These are phyloP conservation scores for Dryococelus australis DNA, from an alignment of 2,888 invertebrate genomes.

Conservation along the genomic window DNA sequence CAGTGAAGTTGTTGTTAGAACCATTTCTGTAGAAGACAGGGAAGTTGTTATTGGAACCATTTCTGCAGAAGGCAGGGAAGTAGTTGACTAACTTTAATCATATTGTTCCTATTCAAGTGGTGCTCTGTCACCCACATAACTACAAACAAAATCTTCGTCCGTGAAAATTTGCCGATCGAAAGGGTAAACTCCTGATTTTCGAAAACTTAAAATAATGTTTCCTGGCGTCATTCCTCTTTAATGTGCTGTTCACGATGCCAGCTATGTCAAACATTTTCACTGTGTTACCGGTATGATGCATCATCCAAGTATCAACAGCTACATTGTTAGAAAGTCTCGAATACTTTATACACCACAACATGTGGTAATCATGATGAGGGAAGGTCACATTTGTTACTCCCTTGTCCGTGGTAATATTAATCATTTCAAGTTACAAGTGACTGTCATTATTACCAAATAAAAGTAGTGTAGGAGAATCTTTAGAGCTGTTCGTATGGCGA, in stretches of 20 bases:
- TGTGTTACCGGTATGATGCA: slow-evolving; percentile 41
- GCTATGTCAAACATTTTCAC: slow-evolving; percentile 57
- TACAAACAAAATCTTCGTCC: slow-evolving; percentile 51
- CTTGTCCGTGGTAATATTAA: slow-evolving; percentile 51
- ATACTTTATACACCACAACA: slow-evolving; percentile 50
- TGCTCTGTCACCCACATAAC: slow-evolving; percentile 48
- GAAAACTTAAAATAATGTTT: slow-evolving; percentile 49
- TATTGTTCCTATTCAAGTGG: neutral
- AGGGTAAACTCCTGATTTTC: slow-evolving; percentile 52
- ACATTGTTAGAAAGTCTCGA: slow-evolving; percentile 51
- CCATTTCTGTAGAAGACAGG: no score
- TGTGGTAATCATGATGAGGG: slow-evolving; percentile 56
- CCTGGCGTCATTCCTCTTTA: slow-evolving; percentile 53
- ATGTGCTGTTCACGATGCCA: slow-evolving; percentile 53
- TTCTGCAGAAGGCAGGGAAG: no score
- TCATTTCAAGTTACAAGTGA: slow-evolving; percentile 49
- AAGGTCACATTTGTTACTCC: slow-evolving; percentile 56
- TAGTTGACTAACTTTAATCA: neutral
- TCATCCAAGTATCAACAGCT: slow-evolving; percentile 54
- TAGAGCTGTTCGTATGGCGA: slow-evolving; percentile 48
- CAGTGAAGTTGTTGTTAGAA: neutral
- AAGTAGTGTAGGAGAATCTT: slow-evolving; percentile 51
- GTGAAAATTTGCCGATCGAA: slow-evolving; percentile 51
- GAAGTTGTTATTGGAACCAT: no score
- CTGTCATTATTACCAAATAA: slow-evolving; percentile 54